Evolutionary conservation across 2,888 invertebrate genomes (phyloP), one percentile per base, ranked within the genome.

Genomic region (Deilephila elpenor): DNA sequence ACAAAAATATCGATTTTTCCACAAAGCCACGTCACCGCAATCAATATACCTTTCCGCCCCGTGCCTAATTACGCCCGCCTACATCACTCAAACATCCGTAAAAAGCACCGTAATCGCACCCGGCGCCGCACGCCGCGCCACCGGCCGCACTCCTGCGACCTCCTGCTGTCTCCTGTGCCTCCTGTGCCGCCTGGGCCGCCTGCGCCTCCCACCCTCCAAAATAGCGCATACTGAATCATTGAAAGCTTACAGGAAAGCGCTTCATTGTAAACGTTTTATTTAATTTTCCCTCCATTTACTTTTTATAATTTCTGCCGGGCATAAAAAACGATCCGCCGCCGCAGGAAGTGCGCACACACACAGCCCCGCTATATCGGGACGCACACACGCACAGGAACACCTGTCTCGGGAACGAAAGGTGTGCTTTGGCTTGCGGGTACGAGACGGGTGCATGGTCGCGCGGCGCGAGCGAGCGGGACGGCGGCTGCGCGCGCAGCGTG

Each of bases 221-320:
- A 92, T 91, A 91, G 90, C 89, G 91, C 88, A 88, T 86, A 91
- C 91, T 92, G 93, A 93, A 93, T 91, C 92, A 92, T 92, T 92
- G 90, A 93, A 93, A 93, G 91, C 89, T 93, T 90, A 92, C 93
- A 93, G 94, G 94, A 93, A 94, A 93, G 92, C 90, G 93, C 91
- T 93, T 93, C 91, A 93, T 94, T 93, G 93, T 93, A 93, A 93
- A 93, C 93, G 93, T 94, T 94, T 93, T 93, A 94, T 93, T 94
- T 93, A 93, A 94, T 93, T 94, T 94, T 94, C 93, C 94, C 93
- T 93, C 93, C 93, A 93, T 93, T 94, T 94, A 93, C 92, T 93
- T 94, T 94, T 94, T 94, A 93, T 93, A 93, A 94, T 93, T 94
- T 93, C 91, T 93, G 93, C 89, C 91, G 89, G 91, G 93, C 91